These are phyloP conservation scores for Hypomecis punctinalis DNA, from an alignment of 2,888 invertebrate species.

Conservation along the genomic window DNA sequence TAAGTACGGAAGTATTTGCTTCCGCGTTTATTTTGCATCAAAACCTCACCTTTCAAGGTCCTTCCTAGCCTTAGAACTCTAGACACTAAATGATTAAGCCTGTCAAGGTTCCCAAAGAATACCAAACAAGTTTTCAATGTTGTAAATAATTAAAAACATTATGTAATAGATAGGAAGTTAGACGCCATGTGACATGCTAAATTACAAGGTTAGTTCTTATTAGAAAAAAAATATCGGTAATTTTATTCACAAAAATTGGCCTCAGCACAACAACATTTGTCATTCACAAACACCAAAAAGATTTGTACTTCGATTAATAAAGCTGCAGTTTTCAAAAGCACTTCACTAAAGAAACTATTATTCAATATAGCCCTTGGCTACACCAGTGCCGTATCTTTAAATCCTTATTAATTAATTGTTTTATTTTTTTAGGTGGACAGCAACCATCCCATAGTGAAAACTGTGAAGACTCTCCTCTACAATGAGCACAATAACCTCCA, in stretches of 20 bases:
- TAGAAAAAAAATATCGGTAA: neutral
- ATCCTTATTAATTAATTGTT: slow-evolving; percentile 22
- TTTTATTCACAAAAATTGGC: neutral
- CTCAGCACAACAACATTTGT: too few relatives aligned
- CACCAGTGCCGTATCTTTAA: too few relatives aligned
- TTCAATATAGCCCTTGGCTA: too few relatives aligned
- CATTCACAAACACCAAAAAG: too few relatives aligned
- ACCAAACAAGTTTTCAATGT: neutral
- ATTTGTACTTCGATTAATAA: too few relatives aligned
- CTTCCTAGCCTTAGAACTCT: neutral
- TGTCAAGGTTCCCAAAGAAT: neutral
- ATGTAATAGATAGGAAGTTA: slow-evolving; percentile 49
- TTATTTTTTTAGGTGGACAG: slow-evolving; percentile 87
- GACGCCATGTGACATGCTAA: slow-evolving; percentile 39
- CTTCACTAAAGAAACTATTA: too few relatives aligned
- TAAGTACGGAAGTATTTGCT: slow-evolving; percentile 56
- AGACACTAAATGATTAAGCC: neutral
- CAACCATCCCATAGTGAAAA: slow-evolving; percentile 94
- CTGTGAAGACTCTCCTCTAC: slow-evolving; percentile 92
- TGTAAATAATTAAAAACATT: slow-evolving; percentile 37
- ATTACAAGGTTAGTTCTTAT: slow-evolving; percentile 56
- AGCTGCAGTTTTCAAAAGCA: too few relatives aligned
- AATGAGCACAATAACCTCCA: slow-evolving; percentile 94
- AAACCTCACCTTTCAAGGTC: slow-evolving; percentile 2
- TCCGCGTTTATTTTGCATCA: slow-evolving; percentile 25